Conservation (phyloP, 2,113 vertebrate genomes). For the Drymodes brunneopygia region DNA sequence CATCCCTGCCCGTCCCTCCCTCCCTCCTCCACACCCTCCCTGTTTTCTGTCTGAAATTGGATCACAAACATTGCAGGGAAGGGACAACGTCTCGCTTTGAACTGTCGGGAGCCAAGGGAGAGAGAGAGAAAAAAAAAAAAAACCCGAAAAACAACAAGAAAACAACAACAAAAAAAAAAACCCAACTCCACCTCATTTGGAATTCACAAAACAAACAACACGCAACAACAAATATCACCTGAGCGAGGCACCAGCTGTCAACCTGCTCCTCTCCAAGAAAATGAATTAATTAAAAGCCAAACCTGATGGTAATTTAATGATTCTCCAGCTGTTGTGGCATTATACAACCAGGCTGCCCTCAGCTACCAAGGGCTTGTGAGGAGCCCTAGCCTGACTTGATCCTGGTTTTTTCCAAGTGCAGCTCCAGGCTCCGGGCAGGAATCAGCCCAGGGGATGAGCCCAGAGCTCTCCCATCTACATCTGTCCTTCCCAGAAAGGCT, state of each 20-base stretch:
- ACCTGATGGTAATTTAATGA: not conserved
- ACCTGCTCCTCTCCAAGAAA: not conserved
- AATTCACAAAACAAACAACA: constrained; percentile 31
- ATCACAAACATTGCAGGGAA: constrained; percentile 20
- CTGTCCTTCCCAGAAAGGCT: not conserved
- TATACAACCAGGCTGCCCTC: not conserved
- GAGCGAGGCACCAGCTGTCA: not conserved
- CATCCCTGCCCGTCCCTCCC: not conserved
- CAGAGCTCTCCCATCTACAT: rapidly evolving
- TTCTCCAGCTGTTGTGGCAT: not conserved
- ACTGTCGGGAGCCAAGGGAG: not conserved
- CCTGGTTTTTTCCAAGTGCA: not conserved
- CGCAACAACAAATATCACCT: not conserved
- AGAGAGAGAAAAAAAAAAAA: rapidly evolving
- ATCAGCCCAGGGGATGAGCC: not conserved
- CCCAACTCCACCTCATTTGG: not conserved
- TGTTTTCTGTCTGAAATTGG: constrained; percentile 7
- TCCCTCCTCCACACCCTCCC: not conserved
- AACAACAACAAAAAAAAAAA: not conserved
- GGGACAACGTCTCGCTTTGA: constrained; percentile 48
- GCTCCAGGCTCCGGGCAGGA: not conserved
- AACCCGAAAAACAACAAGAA: too few relatives aligned
- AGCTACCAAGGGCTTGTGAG: not conserved
- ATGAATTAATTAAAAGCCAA: not conserved
- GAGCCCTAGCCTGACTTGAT: not conserved